Conservation (phyloP, 1,140 invertebrate genomes). For the Antheraea mylitta region DNA sequence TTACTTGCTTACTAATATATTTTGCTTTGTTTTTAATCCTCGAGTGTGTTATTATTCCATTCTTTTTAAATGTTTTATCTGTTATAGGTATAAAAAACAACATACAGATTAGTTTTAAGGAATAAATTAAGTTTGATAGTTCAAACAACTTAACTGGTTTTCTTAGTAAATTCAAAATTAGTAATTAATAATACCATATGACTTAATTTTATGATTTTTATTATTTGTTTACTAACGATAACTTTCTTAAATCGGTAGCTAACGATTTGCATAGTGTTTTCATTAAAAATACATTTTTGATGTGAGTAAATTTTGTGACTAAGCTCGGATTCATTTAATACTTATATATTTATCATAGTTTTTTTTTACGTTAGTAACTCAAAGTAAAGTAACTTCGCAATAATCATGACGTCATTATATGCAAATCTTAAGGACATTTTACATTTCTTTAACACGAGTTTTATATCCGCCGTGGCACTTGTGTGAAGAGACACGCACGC, state of each 20-base stretch:
- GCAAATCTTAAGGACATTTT: conserved; percentile 18
- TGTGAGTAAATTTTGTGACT: not conserved
- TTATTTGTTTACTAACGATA: not conserved
- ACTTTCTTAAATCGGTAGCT: not conserved
- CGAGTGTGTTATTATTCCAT: conserved; percentile 66
- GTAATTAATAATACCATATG: conserved; percentile 48
- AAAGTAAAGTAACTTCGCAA: not conserved
- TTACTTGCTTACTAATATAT: conserved; percentile 76
- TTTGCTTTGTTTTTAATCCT: conserved; percentile 51
- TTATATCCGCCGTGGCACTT: conserved; percentile 20
- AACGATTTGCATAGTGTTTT: not conserved
- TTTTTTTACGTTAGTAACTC: not conserved
- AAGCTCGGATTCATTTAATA: no score
- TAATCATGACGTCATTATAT: conserved; percentile 4
- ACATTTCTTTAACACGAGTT: conserved; percentile 15
- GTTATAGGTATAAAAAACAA: conserved; percentile 64
- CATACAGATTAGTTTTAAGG: conserved; percentile 49
- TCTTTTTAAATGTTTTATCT: conserved; percentile 70
- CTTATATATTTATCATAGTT: no score
- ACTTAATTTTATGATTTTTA: conserved; percentile 42
- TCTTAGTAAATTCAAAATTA: conserved; percentile 33
- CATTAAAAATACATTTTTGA: not conserved
- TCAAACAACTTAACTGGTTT: conserved; percentile 37
- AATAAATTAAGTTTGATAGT: conserved; percentile 41
- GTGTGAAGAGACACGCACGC: conserved; percentile 25